Base-by-base conservation (phyloP, 2,113 vertebrate genomes). In the Origma solitaria region DNA sequence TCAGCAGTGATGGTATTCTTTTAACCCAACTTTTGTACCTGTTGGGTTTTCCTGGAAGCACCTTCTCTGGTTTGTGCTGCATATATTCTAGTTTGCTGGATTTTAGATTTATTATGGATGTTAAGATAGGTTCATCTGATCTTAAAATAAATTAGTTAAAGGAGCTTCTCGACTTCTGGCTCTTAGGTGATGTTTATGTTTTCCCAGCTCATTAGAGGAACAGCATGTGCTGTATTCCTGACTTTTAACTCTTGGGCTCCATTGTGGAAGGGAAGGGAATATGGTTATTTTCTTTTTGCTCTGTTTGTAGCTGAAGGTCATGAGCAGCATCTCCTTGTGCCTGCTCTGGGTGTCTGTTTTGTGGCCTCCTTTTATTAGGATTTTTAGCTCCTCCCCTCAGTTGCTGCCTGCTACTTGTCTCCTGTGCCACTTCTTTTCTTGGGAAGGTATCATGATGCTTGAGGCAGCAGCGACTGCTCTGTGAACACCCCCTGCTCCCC, bases 1-100 rank as follows among this genome's bases (percentile, higher is more conserved):
- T 79, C 49, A 35, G 62, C 27, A 60, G 7, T 78, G 71, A 49
- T 56, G 64, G 51, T 44, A 44, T 88, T 85, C 47, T 86, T 90
- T 71, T 75, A 92, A 86, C 38, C 24, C 66, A 73, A 47, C 87
- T 90, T 76, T 58, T 93, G 33, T 80, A 94, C 69, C 49, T 86
- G 76, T 90, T 90, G 69, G 31, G 10, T 58, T 93, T 95, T 88
- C 95, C 82, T 93, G 90, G 75, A 86, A 94, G n/a, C 64, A 58
- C 30, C 11, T 23, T 77, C 62, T 83, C 19, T 45, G 38, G 8
- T 90, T 79, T 66, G 65, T 5, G 1, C 33, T 84, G 49, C 47
- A 2, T 78, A 2, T 71, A 31, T 80, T 79, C 17, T 38, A 53
- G 53, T 45, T 61, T 72, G 42, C 18, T 72, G 54, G 25, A 50